These are phyloP conservation scores for Pelecanus crispus DNA, from an alignment of 2,113 vertebrate genomes.

Conservation along the genomic window DNA sequence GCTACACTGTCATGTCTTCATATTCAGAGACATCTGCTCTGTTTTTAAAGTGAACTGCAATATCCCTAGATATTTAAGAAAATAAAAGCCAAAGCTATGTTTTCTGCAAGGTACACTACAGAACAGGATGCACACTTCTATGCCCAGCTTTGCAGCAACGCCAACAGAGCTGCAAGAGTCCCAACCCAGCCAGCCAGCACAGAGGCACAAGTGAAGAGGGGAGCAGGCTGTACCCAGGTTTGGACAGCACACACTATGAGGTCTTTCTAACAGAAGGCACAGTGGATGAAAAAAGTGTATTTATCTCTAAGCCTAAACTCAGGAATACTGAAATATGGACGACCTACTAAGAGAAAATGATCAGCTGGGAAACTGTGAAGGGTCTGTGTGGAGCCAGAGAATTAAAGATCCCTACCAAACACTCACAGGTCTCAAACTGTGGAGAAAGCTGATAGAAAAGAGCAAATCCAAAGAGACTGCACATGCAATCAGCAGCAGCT, in stretches of 20 bases:
- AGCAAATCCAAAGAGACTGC: not conserved
- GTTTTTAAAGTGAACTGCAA: not conserved
- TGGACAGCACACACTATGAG: not conserved
- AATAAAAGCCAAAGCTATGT: not conserved
- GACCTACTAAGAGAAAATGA: not conserved
- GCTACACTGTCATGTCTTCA: not conserved
- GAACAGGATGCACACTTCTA: not conserved
- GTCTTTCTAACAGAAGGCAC: not conserved
- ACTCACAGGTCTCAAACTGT: not conserved
- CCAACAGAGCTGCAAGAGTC: not conserved
- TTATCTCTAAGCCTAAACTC: not conserved
- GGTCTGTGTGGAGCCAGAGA: not conserved
- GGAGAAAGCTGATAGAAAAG: not conserved
- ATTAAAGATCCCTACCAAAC: not conserved
- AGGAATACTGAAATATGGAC: not conserved
- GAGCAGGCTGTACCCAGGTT: not conserved
- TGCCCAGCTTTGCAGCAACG: not conserved
- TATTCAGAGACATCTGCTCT: not conserved
- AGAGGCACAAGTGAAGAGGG: not conserved
- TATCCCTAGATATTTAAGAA: not conserved
- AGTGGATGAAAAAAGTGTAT: not conserved
- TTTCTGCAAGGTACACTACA: not conserved
- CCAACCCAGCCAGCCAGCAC: not conserved
- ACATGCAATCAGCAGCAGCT: not conserved
- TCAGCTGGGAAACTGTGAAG: not conserved